phyloP scores from a whole-genome alignment of 1,140 invertebrate genomes.

The Chironomus striatipennis region DNA sequence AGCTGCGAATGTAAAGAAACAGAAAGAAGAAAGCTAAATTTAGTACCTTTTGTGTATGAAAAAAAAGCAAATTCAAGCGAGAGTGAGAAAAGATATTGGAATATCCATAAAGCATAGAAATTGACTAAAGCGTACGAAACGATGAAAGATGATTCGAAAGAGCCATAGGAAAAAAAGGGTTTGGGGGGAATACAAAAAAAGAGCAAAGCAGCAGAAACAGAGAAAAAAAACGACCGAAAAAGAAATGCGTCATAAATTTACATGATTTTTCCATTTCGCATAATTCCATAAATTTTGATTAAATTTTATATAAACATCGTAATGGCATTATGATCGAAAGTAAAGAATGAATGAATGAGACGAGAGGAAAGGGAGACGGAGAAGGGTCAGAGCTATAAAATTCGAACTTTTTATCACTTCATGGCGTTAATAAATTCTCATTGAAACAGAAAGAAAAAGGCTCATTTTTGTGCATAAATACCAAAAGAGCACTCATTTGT shows the following conservation, averaged over 20 bases:
- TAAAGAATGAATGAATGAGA: background rate
- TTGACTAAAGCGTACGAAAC: too few relatives aligned
- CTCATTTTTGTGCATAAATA: background rate
- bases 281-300: slow-evolving; percentile 23
- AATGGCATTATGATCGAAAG: slow-evolving; percentile 20
- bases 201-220: too few relatives aligned
- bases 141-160: too few relatives aligned
- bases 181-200: too few relatives aligned
- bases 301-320: slow-evolving; percentile 19
- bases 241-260: slow-evolving; percentile 21
- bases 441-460: background rate
- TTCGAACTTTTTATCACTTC: slow-evolving; percentile 3
- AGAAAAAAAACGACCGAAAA: background rate
- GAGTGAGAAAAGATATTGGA: too few relatives aligned
- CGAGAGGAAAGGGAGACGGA: background rate
- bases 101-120: too few relatives aligned
- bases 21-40: too few relatives aligned
- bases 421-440: background rate
- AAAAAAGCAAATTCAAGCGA: too few relatives aligned
- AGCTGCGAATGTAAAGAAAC: too few relatives aligned
- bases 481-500: too few relatives aligned
- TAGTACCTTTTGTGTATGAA: too few relatives aligned
- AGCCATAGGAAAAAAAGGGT: too few relatives aligned
- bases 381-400: background rate
- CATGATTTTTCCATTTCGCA: slow-evolving; percentile 20